These are phyloP conservation scores for Rhinella marina DNA, from an alignment of 2,797 vertebrate genomes.

Conservation along the genomic window DNA sequence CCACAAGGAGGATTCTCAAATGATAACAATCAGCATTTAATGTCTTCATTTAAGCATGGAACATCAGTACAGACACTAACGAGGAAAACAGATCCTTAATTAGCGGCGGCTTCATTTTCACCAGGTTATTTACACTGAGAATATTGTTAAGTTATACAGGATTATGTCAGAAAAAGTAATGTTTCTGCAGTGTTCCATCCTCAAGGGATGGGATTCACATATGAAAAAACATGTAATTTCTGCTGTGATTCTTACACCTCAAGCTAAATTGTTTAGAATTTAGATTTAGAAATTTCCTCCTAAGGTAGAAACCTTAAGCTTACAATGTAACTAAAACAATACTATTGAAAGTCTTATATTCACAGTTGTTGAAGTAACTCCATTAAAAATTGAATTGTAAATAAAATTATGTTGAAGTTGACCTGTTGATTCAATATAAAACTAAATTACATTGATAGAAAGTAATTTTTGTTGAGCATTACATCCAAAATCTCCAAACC, in stretches of 20 bases:
- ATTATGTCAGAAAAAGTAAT: constrained; percentile 27
- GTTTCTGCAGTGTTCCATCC: constrained; percentile 10
- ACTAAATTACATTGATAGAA: background rate
- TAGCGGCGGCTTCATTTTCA: constrained; percentile 52
- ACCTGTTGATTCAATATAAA: constrained; percentile 2
- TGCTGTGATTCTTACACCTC: background rate
- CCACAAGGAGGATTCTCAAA: constrained; percentile 50
- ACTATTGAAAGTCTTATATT: background rate
- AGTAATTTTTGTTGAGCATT: background rate
- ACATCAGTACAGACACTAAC: constrained; percentile 57
- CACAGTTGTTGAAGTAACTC: background rate
- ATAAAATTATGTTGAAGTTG: background rate
- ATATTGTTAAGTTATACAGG: constrained; percentile 42
- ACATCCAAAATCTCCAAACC: background rate
- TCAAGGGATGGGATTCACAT: constrained; percentile 4
- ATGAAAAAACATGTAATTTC: constrained; percentile 1
- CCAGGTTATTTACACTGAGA: constrained; percentile 54
- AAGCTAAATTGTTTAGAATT: background rate
- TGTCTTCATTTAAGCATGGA: constrained; percentile 56
- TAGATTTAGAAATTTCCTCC: background rate
- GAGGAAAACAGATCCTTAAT: constrained; percentile 58
- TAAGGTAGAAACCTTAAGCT: background rate
- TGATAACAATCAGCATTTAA: constrained; percentile 59
- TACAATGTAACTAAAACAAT: background rate
- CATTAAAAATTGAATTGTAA: background rate